Evolutionary conservation across 2,888 invertebrate species (phyloP), one percentile per base, ranked within the genome.

Genomic region (Cataglyphis albicans): DNA sequence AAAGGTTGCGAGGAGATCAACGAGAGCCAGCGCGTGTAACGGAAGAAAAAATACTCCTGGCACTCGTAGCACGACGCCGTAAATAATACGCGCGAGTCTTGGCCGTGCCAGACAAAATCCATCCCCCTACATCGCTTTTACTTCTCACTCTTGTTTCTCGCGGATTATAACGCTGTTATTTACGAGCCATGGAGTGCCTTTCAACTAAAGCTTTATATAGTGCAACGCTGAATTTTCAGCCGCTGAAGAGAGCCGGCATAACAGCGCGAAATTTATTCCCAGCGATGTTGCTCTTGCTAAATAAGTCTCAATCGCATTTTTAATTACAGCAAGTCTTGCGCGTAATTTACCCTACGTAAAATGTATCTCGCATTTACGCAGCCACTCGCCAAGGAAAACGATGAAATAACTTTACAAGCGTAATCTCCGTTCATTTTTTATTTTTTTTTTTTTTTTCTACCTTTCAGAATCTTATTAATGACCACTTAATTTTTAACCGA

Each of bases 71-170:
- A 88, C 82, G 59, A 70, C 64, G 82, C 85, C 87, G 80, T 88
- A 88, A 88, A 89, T 90, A 89, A 89, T 85, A 84, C 68, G 76
- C 72, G 81, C 88, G 84, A 87, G 90, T 82, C 76, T 83, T 81
- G 84, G 84, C 75, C 63, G 85, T 75, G 82, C 78, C 85, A 85
- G 84, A 84, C 85, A 84, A 86, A 84, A 84, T 65, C 63, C 86
- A 82, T 83, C 85, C 86, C 86, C 80, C 74, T 44, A 61, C 78
- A 29, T 76, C 67, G 63, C 81, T 80, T 81, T 70, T 68, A 72
- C 70, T 48, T 68, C 72, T 59, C 73, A 67, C 57, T 68, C 81
- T 67, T 72, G 65, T 64, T 72, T 67, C 57, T 41, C 65, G 73
- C 48, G 84, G 81, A 84, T 84, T 81, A 84, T 74, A 81, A 74